Conservation (phyloP, 2,113 vertebrate species). For the Pollimyrus isidori region DNA sequence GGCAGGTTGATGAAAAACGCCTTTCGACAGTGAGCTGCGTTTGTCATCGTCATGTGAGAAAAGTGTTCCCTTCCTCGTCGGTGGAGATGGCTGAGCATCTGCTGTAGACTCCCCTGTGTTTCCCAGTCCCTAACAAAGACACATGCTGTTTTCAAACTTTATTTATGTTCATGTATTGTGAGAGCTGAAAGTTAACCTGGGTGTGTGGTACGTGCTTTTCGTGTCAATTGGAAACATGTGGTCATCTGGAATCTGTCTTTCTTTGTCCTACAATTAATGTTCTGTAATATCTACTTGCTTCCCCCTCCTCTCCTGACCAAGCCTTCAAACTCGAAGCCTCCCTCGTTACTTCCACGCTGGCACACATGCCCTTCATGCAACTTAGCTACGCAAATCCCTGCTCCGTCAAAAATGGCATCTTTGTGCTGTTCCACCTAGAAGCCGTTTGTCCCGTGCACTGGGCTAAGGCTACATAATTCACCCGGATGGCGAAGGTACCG, state of each 20-base stretch:
- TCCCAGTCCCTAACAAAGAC: background rate
- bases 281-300: background rate
- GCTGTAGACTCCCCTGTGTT: background rate
- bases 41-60: background rate
- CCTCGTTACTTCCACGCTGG: background rate
- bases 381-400: background rate
- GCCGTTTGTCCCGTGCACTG: background rate
- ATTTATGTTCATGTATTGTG: background rate
- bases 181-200: slow-evolving; percentile 4
- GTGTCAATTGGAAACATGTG: slow-evolving; percentile 10
- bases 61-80: background rate
- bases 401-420: background rate
- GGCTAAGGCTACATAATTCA: slow-evolving; percentile 1
- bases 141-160: background rate
- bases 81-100: background rate
- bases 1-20: background rate
- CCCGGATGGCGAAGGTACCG: background rate
- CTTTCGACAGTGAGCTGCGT: background rate
- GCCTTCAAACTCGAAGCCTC: slow-evolving; percentile 12
- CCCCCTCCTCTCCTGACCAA: background rate
- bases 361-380: background rate
- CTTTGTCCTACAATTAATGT: background rate
- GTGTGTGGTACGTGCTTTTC: background rate
- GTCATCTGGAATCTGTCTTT: slow-evolving; percentile 3
- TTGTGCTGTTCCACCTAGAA: slow-evolving; percentile 5